Conservation (phyloP, 1,140 invertebrate species). For the Drosophila pruinosa region DNA sequence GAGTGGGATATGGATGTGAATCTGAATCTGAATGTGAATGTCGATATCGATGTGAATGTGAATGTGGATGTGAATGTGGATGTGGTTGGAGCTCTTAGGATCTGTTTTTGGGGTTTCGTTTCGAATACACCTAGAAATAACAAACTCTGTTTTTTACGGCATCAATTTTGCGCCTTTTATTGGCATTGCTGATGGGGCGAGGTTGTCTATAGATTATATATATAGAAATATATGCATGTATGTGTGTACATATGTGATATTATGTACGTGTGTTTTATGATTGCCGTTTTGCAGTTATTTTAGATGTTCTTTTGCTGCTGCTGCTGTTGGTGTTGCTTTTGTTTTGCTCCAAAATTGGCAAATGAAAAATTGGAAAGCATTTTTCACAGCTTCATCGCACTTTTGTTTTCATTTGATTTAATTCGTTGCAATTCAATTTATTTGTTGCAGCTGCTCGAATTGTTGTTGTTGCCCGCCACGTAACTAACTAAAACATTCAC, state of each 20-base stretch:
- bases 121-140: slow-evolving; percentile 27
- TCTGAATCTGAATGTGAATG: background rate
- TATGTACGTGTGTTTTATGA: slow-evolving; percentile 30
- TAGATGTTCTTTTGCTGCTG: slow-evolving; percentile 16
- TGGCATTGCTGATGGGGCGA: slow-evolving; percentile 10
- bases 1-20: slow-evolving; percentile 24
- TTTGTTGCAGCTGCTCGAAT: too few relatives aligned
- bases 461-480: slow-evolving; percentile 2
- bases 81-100: slow-evolving; percentile 13
- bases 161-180: slow-evolving; percentile 1
- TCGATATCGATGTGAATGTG: background rate
- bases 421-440: slow-evolving; percentile 68
- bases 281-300: slow-evolving; percentile 41
- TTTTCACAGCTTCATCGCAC: slow-evolving; percentile 50
- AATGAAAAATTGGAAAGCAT: slow-evolving; percentile 62
- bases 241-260: background rate
- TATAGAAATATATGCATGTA: background rate
- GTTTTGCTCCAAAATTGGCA: slow-evolving; percentile 36
- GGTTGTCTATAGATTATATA: slow-evolving; percentile 10
- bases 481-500: slow-evolving; percentile 15
- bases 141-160: slow-evolving; percentile 22
- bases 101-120: background rate
- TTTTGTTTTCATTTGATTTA: slow-evolving; percentile 70
- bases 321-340: slow-evolving; percentile 17
- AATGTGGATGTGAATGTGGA: background rate